phyloP scores from a whole-genome alignment of 1,140 invertebrate genomes.

The Prorops nasuta region DNA sequence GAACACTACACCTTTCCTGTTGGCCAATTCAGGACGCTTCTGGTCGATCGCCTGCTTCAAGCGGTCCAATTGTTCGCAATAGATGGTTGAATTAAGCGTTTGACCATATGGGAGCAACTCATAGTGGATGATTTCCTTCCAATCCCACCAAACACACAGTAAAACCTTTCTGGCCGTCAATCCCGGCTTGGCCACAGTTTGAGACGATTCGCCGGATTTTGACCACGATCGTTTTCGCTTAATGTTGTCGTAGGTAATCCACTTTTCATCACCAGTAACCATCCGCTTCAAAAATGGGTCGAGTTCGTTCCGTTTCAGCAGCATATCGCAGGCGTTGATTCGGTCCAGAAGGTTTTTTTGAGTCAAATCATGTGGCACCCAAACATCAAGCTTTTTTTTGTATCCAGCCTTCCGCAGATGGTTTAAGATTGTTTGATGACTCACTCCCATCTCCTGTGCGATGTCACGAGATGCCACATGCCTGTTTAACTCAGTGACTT shows the following conservation, averaged over 20 bases:
- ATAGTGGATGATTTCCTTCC: slow-evolving; percentile 33
- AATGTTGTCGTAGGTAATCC: slow-evolving; percentile 32
- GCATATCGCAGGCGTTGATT: not conserved
- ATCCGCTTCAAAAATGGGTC: slow-evolving; percentile 17
- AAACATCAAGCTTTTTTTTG: slow-evolving; percentile 11
- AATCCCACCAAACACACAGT: slow-evolving; percentile 29
- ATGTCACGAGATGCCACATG: too few relatives aligned
- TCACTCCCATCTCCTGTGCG: too few relatives aligned
- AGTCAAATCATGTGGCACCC: slow-evolving; percentile 10
- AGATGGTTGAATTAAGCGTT: slow-evolving; percentile 24
- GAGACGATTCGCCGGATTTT: slow-evolving; percentile 19
- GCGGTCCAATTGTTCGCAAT: slow-evolving; percentile 37
- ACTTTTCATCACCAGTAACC: slow-evolving; percentile 31
- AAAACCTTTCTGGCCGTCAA: slow-evolving; percentile 29
- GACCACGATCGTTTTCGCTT: slow-evolving; percentile 29
- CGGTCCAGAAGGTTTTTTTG: too few relatives aligned
- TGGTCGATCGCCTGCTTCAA: slow-evolving; percentile 33
- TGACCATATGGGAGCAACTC: slow-evolving; percentile 34
- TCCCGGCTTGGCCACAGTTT: slow-evolving; percentile 19
- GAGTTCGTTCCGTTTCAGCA: slow-evolving; percentile 26
- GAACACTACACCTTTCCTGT: slow-evolving; percentile 35
- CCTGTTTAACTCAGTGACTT: too few relatives aligned
- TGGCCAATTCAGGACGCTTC: slow-evolving; percentile 37
- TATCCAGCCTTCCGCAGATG: not conserved
- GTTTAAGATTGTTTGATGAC: not conserved